Evolutionary conservation across 2,797 vertebrate species (phyloP), one percentile per base, ranked within the genome.

Genomic region (Calcarius lapponicus): DNA sequence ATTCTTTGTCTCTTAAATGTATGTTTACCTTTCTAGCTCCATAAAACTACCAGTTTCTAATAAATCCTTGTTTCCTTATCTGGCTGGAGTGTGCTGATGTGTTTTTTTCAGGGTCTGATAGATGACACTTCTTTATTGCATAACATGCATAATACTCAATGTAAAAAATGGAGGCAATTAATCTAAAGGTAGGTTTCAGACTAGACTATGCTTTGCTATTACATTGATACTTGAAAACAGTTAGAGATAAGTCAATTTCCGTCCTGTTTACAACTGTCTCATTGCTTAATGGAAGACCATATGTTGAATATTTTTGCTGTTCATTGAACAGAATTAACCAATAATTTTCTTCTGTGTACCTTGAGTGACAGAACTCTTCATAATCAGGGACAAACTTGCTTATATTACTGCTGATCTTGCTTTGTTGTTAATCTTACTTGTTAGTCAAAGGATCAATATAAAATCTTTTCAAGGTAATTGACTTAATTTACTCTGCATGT

Each of bases 41-140:
- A 16, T 76, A 54, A 74, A 96, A 76, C 34, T 90, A 73, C 22
- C 34, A 48, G 24, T 97, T 96, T 95, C 42, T 94, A 97, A 97
- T 97, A 97, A 97, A 97, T 54, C 14, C 86, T 90, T 69, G n/a
- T 96, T 97, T 96, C 75, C 42, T 95, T 96, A 84, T 71, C 24
- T 54, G 76, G 13, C 28, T 96, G 66, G 51, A 67, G 43, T 62
- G 65, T 90, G 28, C 58, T 83, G 45, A 57, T 86, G 28, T 83
- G 15, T 8, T 76, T 75, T 71, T 66, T 87, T 73, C 18, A 17
- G 58, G 56, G 48, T 25, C 31, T 74, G 21, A 62, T 26, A 80
- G 58, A 42, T 57, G 29, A 60, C 7, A 22, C 36, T 60, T 80
- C 5, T 21, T 78, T 47, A 53, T n/a, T 84, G 32, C 21, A 45